A percentile compares a stretch with the other conserved stretches of the same genome.
Evolutionary conservation across 2,888 invertebrate species (phyloP).

Genomic region (Podotricha telesiphe): DNA sequence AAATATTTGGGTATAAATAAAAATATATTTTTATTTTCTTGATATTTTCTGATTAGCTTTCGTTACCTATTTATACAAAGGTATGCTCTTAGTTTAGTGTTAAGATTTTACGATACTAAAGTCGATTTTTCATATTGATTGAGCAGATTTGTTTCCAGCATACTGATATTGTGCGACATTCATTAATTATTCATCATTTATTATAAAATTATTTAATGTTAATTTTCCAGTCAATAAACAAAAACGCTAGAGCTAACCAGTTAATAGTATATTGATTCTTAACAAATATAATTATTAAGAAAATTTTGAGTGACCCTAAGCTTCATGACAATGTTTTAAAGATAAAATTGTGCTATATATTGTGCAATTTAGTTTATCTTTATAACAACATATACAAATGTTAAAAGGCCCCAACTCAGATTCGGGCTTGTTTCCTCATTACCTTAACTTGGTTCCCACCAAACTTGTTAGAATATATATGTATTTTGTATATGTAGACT

Average conservation of each 20-base stretch:
- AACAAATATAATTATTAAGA: neutral
- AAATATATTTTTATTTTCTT: too few species aligned
- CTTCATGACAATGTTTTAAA: neutral
- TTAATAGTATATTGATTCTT: neutral
- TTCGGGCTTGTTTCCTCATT: slow-evolving; percentile 35
- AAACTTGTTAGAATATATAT: slow-evolving; percentile 11
- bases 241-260: neutral
- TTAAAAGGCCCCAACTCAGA: slow-evolving; percentile 19
- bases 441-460: slow-evolving; percentile 27
- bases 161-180: too few species aligned
- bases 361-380: slow-evolving; percentile 28
- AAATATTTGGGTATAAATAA: too few species aligned
- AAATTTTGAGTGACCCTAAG: neutral
- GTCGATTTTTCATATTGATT: too few species aligned
- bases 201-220: too few species aligned
- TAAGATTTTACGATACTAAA: too few species aligned
- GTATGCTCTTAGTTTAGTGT: too few species aligned
- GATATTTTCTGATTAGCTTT: too few species aligned
- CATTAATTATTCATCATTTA: too few species aligned
- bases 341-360: neutral
- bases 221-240: too few species aligned
- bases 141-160: too few species aligned
- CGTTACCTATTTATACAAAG: too few species aligned
- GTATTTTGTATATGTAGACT: neutral
- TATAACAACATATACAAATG: slow-evolving; percentile 21